A percentile compares a stretch with the other conserved stretches of the same genome.
Evolutionary conservation across 2,113 vertebrate genomes (phyloP).

Genomic region (Turnix velox): DNA sequence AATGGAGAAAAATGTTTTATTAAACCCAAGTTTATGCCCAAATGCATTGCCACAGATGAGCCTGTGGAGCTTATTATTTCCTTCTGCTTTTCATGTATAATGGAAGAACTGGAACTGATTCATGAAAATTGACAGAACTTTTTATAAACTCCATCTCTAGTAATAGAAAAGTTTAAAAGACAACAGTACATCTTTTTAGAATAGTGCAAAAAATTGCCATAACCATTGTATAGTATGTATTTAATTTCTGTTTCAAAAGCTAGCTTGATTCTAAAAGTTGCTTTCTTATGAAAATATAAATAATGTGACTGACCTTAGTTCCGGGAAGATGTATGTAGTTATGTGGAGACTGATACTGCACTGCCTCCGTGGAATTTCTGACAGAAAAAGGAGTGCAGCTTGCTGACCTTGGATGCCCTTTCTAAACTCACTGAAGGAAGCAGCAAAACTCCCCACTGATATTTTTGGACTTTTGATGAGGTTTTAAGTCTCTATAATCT

Average conservation of each 20-base stretch:
- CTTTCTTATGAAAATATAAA: slow-evolving; percentile 38
- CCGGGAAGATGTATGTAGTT: slow-evolving; percentile 43
- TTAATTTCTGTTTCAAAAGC: slow-evolving; percentile 16
- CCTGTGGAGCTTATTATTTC: neutral
- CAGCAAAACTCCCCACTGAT: neutral
- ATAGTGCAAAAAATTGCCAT: neutral
- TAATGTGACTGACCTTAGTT: slow-evolving; percentile 40
- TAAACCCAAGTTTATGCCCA: neutral
- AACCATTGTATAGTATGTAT: neutral
- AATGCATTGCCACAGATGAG: neutral
- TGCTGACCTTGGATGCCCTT: slow-evolving; percentile 16
- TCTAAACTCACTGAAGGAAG: neutral
- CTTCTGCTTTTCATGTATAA: neutral
- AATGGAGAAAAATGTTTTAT: neutral
- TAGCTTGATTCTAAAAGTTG: slow-evolving; percentile 18
- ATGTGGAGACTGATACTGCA: slow-evolving; percentile 25
- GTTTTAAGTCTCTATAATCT: neutral
- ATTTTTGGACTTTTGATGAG: neutral
- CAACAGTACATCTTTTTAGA: neutral
- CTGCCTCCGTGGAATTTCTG: slow-evolving; percentile 55
- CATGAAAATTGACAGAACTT: neutral
- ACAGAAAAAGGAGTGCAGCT: neutral
- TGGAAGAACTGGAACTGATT: neutral
- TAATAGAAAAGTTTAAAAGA: neutral
- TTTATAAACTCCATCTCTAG: neutral